These are phyloP conservation scores for Ischnura elegans DNA, from an alignment of 2,888 invertebrate species.

Conservation along the genomic window DNA sequence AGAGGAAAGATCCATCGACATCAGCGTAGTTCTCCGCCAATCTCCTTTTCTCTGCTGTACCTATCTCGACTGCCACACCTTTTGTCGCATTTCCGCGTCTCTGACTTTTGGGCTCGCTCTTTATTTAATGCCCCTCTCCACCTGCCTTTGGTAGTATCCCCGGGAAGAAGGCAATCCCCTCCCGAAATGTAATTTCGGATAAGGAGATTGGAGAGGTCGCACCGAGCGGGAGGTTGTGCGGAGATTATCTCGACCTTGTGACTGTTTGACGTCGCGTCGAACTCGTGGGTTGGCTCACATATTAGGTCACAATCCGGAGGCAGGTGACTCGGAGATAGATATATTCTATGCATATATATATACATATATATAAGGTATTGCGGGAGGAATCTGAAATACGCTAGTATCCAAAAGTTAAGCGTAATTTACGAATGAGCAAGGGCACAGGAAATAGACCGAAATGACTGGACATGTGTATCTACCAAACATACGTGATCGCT, in stretches of 20 bases:
- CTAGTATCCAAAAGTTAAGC: too few species aligned
- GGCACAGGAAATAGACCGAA: too few species aligned
- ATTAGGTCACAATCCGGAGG: too few species aligned
- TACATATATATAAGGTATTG: too few species aligned
- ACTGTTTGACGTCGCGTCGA: neutral
- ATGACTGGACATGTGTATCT: too few species aligned
- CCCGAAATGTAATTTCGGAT: neutral
- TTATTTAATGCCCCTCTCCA: neutral
- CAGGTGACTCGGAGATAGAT: too few species aligned
- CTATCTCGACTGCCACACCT: neutral
- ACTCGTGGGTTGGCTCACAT: too few species aligned
- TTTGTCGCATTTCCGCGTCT: neutral
- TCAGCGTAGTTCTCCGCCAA: neutral
- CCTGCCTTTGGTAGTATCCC: neutral
- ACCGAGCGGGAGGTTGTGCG: neutral
- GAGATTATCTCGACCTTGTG: neutral
- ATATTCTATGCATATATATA: too few species aligned
- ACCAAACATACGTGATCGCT: too few species aligned
- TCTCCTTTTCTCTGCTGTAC: neutral
- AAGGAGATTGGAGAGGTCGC: neutral
- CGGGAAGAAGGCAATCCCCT: neutral
- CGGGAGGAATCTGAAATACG: too few species aligned
- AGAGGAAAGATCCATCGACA: neutral
- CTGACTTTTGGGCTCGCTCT: neutral
- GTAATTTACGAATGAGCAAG: too few species aligned